phyloP scores from a whole-genome alignment of 2,888 invertebrate species.

The Halictus quadricinctus region DNA sequence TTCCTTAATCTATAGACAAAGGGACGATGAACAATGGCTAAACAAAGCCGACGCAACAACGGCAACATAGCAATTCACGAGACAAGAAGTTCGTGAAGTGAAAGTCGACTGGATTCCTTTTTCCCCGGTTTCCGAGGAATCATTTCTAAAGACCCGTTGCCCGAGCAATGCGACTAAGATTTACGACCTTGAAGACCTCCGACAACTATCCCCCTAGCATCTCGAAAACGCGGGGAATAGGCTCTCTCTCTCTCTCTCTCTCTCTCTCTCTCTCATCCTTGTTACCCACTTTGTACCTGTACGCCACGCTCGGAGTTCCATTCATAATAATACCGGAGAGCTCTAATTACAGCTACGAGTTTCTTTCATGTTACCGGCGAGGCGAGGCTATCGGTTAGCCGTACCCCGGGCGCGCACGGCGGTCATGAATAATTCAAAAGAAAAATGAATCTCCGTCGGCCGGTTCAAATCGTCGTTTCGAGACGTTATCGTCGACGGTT shows the following conservation, averaged over 20 bases:
- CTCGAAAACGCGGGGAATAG: not conserved
- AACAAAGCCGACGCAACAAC: not conserved
- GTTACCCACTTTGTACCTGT: not conserved
- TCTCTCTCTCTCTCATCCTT: too few relatives aligned
- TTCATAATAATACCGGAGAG: not conserved
- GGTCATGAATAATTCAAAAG: not conserved
- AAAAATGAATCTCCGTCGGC: not conserved
- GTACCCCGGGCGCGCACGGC: not conserved
- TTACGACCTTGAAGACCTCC: not conserved
- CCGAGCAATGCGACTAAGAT: not conserved
- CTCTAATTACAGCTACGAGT: not conserved
- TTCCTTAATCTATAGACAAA: not conserved
- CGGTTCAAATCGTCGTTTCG: not conserved
- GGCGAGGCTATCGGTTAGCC: not conserved
- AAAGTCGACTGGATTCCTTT: not conserved
- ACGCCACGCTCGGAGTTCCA: not conserved
- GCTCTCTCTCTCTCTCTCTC: too few relatives aligned
- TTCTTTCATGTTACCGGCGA: slow-evolving; percentile 5
- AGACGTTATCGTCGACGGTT: slow-evolving; percentile 10
- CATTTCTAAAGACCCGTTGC: not conserved
- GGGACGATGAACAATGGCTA: not conserved
- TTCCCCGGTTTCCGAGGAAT: not conserved
- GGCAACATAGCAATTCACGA: not conserved
- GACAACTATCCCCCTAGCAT: not conserved
- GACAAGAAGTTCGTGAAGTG: not conserved